Conservation (phyloP, 2,113 vertebrate species). For the Pseudopodoces humilis region DNA sequence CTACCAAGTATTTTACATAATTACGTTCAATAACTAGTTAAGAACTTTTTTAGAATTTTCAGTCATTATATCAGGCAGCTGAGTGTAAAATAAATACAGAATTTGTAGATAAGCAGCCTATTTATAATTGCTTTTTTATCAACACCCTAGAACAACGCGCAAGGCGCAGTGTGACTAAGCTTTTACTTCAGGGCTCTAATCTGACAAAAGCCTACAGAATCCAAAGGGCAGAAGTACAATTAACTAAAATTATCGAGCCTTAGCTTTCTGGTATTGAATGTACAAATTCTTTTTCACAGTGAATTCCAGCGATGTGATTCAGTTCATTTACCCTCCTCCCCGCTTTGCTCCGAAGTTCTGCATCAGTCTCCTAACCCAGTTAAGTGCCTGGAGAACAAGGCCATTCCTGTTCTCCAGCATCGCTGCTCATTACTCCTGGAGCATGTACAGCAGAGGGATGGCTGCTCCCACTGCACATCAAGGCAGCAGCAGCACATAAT, state of each 20-base stretch:
- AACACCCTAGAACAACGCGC: not conserved
- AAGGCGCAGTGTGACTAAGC: not conserved
- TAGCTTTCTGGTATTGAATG: not conserved
- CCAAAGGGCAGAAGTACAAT: not conserved
- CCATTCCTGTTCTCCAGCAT: not conserved
- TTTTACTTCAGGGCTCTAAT: not conserved
- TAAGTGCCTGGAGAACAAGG: not conserved
- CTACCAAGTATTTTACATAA: not conserved
- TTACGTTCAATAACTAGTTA: not conserved
- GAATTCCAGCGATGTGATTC: not conserved
- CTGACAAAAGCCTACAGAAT: not conserved
- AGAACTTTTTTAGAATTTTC: not conserved
- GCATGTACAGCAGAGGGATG: not conserved
- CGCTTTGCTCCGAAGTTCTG: not conserved
- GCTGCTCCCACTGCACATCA: not conserved
- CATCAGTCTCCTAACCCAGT: not conserved
- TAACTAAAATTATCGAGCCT: not conserved
- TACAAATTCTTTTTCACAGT: not conserved
- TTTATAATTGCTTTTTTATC: not conserved
- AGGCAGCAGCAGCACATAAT: not conserved
- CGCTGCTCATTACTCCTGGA: not conserved
- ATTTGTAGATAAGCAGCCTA: not conserved
- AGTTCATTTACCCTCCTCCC: not conserved
- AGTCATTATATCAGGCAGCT: not conserved
- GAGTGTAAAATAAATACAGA: not conserved